Percentiles rank a stretch among this genome's conserved stretches.
Conservation (phyloP, 2,797 vertebrate genomes). For the Acrossocheilus wenchowensis region DNA sequence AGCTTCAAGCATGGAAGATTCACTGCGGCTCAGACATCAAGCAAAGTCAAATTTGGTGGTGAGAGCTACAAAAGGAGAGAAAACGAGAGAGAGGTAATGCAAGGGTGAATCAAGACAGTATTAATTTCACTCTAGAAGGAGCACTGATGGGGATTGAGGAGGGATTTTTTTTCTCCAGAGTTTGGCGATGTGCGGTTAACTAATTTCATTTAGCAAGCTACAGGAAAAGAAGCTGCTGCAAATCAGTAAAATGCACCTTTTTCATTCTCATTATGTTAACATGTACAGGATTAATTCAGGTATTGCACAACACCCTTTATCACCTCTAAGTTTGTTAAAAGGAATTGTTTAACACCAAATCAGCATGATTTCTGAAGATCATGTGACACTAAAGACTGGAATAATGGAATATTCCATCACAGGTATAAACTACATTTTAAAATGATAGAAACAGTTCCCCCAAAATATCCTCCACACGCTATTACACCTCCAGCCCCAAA, state of each 20-base stretch:
- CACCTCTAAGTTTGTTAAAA: background rate
- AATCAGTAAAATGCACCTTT: conserved; percentile 4
- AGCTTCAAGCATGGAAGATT: conserved; percentile 34
- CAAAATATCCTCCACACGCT: no score
- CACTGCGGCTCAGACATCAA: background rate
- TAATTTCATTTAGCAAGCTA: conserved; percentile 28
- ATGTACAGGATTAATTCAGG: background rate
- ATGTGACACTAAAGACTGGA: background rate
- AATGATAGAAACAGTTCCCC: background rate
- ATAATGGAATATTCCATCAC: no score
- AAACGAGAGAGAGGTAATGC: background rate
- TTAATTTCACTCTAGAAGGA: conserved; percentile 41
- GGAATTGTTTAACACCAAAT: background rate
- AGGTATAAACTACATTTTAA: background rate
- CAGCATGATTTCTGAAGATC: background rate
- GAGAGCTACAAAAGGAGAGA: conserved; percentile 23
- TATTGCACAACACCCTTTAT: background rate
- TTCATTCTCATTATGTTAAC: conserved; percentile 1
- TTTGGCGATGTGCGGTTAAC: background rate
- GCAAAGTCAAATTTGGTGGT: conserved; percentile 28
- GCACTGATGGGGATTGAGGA: conserved; percentile 19
- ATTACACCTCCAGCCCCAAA: background rate
- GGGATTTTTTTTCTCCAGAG: background rate
- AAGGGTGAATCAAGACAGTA: conserved; percentile 32
- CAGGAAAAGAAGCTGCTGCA: background rate